Conservation (phyloP, 2,113 vertebrate species). For the Odontesthes bonariensis region DNA sequence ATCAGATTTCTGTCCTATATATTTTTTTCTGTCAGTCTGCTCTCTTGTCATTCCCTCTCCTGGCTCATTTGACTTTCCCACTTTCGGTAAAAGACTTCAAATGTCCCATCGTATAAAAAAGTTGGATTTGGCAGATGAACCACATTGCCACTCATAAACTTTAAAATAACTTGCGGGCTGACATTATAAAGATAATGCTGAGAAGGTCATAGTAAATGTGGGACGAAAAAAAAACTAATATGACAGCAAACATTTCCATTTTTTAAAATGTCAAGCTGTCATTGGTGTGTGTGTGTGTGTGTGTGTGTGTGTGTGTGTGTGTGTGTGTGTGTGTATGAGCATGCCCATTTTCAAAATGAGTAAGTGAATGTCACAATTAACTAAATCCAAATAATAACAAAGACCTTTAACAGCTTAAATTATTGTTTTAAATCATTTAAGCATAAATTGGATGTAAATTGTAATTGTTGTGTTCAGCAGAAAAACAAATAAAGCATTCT, state of each 20-base stretch:
- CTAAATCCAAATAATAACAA: slow-evolving; percentile 27
- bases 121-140: slow-evolving; percentile 59
- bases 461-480: too few relatives aligned
- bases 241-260: slow-evolving; percentile 52
- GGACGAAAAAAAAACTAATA: slow-evolving; percentile 62
- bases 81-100: slow-evolving; percentile 59
- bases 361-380: slow-evolving; percentile 41
- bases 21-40: slow-evolving; percentile 17
- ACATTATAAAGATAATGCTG: slow-evolving; percentile 67
- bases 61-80: slow-evolving; percentile 66
- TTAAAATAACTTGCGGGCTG: slow-evolving; percentile 65
- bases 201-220: slow-evolving; percentile 61
- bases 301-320: slow-evolving; percentile 4
- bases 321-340: background rate
- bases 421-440: background rate
- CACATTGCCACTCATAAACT: slow-evolving; percentile 68
- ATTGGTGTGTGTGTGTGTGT: background rate
- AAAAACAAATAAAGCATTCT: too few relatives aligned
- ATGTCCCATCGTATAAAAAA: slow-evolving; percentile 45
- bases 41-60: slow-evolving; percentile 45
- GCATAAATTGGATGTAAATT: too few relatives aligned
- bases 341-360: slow-evolving; percentile 1
- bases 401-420: slow-evolving; percentile 43
- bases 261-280: slow-evolving; percentile 62
- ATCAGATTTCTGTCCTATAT: background rate